Conservation (phyloP, 2,113 vertebrate species). For the Stomatorhinus ivindoensis region DNA sequence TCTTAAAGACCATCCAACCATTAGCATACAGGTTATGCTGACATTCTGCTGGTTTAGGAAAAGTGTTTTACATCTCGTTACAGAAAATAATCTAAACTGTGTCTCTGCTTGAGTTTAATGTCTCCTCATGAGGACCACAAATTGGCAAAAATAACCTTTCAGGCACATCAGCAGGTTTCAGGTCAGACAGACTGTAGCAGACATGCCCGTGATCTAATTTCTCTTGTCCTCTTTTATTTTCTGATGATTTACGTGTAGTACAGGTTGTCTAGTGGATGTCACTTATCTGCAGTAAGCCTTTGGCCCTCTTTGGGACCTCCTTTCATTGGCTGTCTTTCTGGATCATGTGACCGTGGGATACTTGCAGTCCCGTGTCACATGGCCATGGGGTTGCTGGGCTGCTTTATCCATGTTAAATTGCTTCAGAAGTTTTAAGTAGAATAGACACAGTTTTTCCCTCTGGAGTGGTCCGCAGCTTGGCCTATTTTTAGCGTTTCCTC, state of each 20-base stretch:
- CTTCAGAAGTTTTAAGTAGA: neutral
- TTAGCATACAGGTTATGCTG: neutral
- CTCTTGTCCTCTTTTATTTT: conserved; percentile 9
- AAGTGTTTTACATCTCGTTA: neutral
- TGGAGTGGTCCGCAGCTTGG: neutral
- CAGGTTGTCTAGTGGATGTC: neutral
- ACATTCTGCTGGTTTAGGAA: neutral
- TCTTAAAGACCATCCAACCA: neutral
- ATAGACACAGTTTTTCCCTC: neutral
- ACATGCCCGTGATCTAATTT: conserved; percentile 34
- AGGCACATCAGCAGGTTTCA: conserved; percentile 29
- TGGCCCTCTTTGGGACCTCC: too few species aligned
- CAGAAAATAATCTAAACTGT: neutral
- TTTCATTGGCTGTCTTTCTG: neutral
- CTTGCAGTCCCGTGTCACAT: neutral
- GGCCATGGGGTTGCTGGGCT: neutral
- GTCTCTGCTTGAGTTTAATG: neutral
- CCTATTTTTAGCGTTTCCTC: neutral
- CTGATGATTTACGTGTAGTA: neutral
- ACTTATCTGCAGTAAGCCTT: neutral
- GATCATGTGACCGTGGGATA: neutral
- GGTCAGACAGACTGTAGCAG: conserved; percentile 30
- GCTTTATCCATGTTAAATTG: neutral
- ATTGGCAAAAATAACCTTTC: conserved; percentile 24
- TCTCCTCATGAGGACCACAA: conserved; percentile 15